Evolutionary conservation across 2,113 vertebrate species (phyloP), one percentile per base, ranked within the genome.

Genomic region (Oenanthe oenanthe): DNA sequence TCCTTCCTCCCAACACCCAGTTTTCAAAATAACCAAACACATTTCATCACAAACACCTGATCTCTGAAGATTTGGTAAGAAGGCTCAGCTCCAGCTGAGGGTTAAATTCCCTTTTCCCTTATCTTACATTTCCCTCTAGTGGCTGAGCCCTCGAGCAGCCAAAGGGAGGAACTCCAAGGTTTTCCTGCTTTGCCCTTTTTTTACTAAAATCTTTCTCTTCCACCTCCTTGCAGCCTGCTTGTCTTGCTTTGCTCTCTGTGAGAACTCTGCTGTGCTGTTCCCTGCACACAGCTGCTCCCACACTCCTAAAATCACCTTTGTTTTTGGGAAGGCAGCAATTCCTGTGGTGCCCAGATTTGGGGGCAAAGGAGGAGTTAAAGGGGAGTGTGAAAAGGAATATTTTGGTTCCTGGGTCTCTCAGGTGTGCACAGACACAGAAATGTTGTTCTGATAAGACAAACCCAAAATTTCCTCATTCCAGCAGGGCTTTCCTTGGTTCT

Each of bases 121-220:
- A 58, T 93, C 85, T 71, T 63, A 17, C 36, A 71, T 90, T 96
- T 80, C 94, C 96, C 96, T 95, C 96, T 97, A 95, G 94, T 67
- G 96, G 95, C 85, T 74, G 72, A 89, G 58, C n/a, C 28, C 53
- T 90, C 17, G 7, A 88, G 74, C 53, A n/a, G 40, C n/a, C 73
- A 8, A 43, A 48, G 45, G 29, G 13, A 70, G 32, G 10, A 62
- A 53, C 6, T 13, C 2, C 4, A 14, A 68, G 4, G 3, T 50
- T 88, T 73, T 38, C 13, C 14, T 28, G 10, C 17, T 11, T 28
- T 50, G 29, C 4, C 31, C 18, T 47, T 32, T 32, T 42, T 48
- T 36, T 8, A 6, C 1, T 12, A 10, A 71, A 81, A 36, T n/a
- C 10, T 20, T 81, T 77, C 42, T 31, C 6, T 78, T 82, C 36